Base-by-base conservation (phyloP, 1,140 invertebrate species). In the Diprion similis region DNA sequence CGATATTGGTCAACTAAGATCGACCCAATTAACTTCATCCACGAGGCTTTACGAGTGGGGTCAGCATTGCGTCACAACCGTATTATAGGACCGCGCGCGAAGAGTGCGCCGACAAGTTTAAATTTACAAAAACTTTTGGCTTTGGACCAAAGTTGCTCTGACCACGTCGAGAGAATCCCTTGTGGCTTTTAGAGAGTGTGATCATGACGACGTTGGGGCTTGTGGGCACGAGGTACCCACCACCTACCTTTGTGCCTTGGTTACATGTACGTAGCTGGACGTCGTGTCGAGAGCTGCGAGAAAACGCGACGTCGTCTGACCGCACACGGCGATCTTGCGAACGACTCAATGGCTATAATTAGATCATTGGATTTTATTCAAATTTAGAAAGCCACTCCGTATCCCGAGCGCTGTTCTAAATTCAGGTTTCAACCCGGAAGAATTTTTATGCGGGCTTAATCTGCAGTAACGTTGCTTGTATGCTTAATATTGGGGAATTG, bases 291-390 rank as follows among this genome's bases (percentile, higher is more conserved):
- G 51, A 59, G n/a, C n/a, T 59, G 51, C n/a, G 51, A 59, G 24
- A 17, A 59, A 17, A 59, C 51, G 11, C 51, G 51, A 13, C 51
- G 2, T 59, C 51, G 51, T 17, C 51, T 59, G 51, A 59, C 51
- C 51, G 51, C 51, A 59, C 51, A 59, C 51, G 51, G 51, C 51
- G 51, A 59, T 59, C 51, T 59, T 59, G 51, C 51, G 51, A 59
- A 59, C 51, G 51, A 59, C 11, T 17, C 51, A 17, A 59, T 17
- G 11, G 4, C 51, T 59, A 59, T 59, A 8, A 59, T 59, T 59
- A 59, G 51, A 59, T 17, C 11, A 59, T 37, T 37, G 24, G 51
- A 59, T 59, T 59, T 59, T 17, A 59, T 59, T 59, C 51, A 17
- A 59, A 59, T 59, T 59, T 59, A 59, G 51, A 59, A 59, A 59